phyloP scores from a whole-genome alignment of 2,113 vertebrate genomes.

The Petaurus breviceps region DNA sequence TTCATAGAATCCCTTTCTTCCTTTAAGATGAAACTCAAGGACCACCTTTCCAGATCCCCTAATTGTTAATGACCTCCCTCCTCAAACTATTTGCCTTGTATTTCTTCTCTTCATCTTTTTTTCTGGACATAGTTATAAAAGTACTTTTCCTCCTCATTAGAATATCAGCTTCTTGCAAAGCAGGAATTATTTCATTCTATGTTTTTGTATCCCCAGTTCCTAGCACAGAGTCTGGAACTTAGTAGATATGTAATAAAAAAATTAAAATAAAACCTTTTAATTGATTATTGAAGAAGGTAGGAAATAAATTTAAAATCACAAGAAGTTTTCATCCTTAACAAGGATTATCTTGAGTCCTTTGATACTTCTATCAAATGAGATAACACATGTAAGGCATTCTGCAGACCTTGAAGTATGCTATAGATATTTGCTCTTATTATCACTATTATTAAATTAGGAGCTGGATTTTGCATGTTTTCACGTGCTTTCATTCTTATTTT shows the following conservation, averaged over 20 bases:
- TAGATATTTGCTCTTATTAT: not conserved
- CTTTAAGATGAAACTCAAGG: not conserved
- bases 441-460: not conserved
- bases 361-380: not conserved
- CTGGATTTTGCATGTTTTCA: not conserved
- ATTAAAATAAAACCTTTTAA: not conserved
- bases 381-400: not conserved
- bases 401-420: not conserved
- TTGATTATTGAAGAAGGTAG: not conserved
- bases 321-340: not conserved
- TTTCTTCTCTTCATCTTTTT: not conserved
- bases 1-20: not conserved
- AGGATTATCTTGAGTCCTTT: not conserved
- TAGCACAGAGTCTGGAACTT: not conserved
- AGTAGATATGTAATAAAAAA: not conserved
- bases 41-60: not conserved
- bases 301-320: not conserved
- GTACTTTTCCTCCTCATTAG: not conserved
- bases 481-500: not conserved
- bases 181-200: not conserved
- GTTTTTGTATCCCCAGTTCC: not conserved
- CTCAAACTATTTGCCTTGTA: not conserved
- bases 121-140: not conserved
- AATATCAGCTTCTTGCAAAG: not conserved
- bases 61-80: not conserved